These are phyloP conservation scores for Olivierus martensii DNA, from an alignment of 1,140 invertebrate species.

Conservation along the genomic window DNA sequence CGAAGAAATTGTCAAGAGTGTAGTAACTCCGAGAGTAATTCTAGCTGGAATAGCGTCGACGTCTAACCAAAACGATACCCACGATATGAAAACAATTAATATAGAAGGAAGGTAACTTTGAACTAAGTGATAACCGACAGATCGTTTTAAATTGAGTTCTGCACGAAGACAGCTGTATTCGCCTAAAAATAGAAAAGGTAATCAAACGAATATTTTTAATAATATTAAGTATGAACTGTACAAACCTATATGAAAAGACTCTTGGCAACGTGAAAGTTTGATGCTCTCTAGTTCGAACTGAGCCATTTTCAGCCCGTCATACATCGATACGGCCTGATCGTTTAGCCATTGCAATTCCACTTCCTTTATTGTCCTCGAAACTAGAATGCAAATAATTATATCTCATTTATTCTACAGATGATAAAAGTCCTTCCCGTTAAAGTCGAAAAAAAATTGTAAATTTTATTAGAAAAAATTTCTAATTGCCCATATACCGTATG, in stretches of 20 bases:
- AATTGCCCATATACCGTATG: too few species aligned
- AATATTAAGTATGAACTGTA: not conserved
- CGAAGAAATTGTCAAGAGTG: slow-evolving; percentile 41
- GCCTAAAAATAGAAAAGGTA: slow-evolving; percentile 28
- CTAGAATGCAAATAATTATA: slow-evolving; percentile 19
- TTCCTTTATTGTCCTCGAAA: slow-evolving; percentile 42
- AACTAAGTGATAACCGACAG: slow-evolving; percentile 47
- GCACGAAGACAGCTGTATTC: slow-evolving; percentile 47
- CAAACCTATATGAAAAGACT: slow-evolving; percentile 37
- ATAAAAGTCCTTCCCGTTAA: too few species aligned
- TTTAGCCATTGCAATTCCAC: slow-evolving; percentile 56
- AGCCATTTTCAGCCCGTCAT: slow-evolving; percentile 55
- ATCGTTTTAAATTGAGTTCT: slow-evolving; percentile 40
- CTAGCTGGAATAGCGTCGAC: slow-evolving; percentile 47
- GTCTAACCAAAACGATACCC: slow-evolving; percentile 52
- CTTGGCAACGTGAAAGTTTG: slow-evolving; percentile 25
- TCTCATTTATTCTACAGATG: too few species aligned
- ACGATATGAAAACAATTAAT: slow-evolving; percentile 49
- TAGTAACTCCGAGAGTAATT: slow-evolving; percentile 46
- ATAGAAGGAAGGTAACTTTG: slow-evolving; percentile 51
- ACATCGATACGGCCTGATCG: slow-evolving; percentile 51
- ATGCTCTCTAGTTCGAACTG: slow-evolving; percentile 39
- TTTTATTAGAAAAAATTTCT: too few species aligned
- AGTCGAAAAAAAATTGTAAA: too few species aligned
- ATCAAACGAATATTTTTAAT: not conserved